Conservation (phyloP, 2,113 vertebrate species). For the Gobio gobio region DNA sequence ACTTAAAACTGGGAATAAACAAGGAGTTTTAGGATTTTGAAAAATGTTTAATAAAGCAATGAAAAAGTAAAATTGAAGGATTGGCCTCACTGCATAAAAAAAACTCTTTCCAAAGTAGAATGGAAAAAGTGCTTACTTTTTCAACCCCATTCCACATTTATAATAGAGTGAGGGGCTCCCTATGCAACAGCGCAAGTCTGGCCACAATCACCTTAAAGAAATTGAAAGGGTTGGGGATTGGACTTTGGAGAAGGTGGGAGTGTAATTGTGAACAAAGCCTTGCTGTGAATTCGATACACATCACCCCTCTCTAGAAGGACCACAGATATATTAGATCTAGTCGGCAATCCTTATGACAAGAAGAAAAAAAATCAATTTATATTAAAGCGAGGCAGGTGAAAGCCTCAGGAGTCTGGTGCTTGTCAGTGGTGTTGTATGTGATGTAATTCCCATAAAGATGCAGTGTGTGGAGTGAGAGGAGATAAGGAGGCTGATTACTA, state of each 20-base stretch:
- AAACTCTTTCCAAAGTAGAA: background rate
- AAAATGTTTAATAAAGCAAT: background rate
- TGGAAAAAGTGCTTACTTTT: conserved; percentile 29
- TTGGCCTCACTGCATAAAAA: background rate
- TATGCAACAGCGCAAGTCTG: conserved; percentile 27
- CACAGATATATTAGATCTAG: conserved; percentile 66
- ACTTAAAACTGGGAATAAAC: background rate
- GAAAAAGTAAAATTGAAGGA: background rate
- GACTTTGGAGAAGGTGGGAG: conserved; percentile 50
- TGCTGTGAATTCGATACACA: conserved; percentile 63
- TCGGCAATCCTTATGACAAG: conserved; percentile 59
- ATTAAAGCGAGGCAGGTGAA: conserved; percentile 59
- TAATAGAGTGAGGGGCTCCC: conserved; percentile 26
- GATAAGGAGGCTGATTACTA: conserved; percentile 63
- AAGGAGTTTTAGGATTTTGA: background rate
- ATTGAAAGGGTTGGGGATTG: conserved; percentile 61
- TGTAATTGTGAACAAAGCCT: conserved; percentile 61
- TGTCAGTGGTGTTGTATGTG: conserved; percentile 63
- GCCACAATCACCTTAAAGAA: conserved; percentile 44
- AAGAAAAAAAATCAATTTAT: conserved; percentile 63
- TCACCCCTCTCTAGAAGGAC: conserved; percentile 52
- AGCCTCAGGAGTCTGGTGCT: conserved; percentile 58
- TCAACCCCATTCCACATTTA: background rate
- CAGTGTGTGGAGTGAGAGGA: conserved; percentile 45
- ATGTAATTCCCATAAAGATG: conserved; percentile 62